Evolutionary conservation across 1,140 invertebrate species (phyloP), one percentile per base, ranked within the genome.

Genomic region (Danaus plexippus): DNA sequence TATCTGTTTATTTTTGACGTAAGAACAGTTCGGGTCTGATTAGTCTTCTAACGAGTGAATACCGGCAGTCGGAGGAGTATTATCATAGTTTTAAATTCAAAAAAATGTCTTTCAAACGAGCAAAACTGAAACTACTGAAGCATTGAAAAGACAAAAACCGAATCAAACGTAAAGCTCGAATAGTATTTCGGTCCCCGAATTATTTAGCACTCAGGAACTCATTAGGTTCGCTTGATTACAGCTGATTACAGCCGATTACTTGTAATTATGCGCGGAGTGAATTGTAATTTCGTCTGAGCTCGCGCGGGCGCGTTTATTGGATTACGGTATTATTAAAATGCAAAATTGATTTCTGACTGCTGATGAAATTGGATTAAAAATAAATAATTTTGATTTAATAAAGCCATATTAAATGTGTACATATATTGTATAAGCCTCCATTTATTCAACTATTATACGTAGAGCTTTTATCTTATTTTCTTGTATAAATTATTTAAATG

Each of bases 161-260:
- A 32, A 32, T 32, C 4, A 32, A 32, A 32, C 22, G 15, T 15
- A 32, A 32, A 32, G 22, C 22, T 32, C 22, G 49, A 61, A 46
- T 51, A 55, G 48, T 57, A 53, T 65, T 61, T 59, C 49, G 52
- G 51, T 41, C 47, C 53, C 51, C 56, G 58, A 62, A 66, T 66
- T 62, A 66, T 66, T 62, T 66, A 66, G 56, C 47, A 57, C 44
- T 66, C 63, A 66, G 63, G 56, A 66, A 59, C 56, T 59, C 63
- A 65, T 65, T 58, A 62, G 59, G 49, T 43, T 15, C 56, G 63
- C 63, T 62, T 56, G 53, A 65, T 65, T 64, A 64, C 62, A 49
- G 48, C 53, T 56, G 59, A 61, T 61, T 64, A 64, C 62, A 49
- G 48, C 53, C 52, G 59, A 61, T 61, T 56, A 56, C 58, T 42